A percentile compares a stretch with the other conserved stretches of the same genome.
These are phyloP conservation scores for Tanytarsus gracilentus DNA, from an alignment of 2,888 invertebrate species.

Conservation along the genomic window DNA sequence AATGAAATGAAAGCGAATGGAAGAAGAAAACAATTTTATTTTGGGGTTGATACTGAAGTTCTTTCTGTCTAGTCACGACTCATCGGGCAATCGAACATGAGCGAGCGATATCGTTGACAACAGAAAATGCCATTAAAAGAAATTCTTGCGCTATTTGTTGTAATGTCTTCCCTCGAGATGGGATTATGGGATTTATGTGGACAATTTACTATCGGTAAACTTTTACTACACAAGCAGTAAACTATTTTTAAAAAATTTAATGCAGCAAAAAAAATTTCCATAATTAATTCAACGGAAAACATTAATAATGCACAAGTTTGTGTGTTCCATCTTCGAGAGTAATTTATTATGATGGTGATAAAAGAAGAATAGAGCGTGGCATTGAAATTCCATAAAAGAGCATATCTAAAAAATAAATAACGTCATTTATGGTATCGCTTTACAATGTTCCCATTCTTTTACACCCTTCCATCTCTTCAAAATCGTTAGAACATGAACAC, in stretches of 20 bases:
- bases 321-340: background rate
- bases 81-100: slow-evolving; percentile 8
- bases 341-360: slow-evolving; percentile 26
- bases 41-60: background rate
- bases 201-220: no score
- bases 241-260: no score
- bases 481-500: background rate
- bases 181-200: no score
- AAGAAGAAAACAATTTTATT: slow-evolving; percentile 9
- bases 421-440: slow-evolving; percentile 15
- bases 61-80: background rate
- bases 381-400: background rate
- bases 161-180: no score
- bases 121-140: slow-evolving; percentile 24
- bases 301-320: background rate
- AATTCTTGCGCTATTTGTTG: no score
- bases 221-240: no score
- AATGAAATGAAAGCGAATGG: slow-evolving; percentile 5
- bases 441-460: slow-evolving; percentile 6
- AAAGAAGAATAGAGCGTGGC: background rate
- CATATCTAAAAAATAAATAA: background rate
- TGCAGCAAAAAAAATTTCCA: no score
- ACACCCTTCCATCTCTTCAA: slow-evolving; percentile 13
- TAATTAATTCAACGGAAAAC: no score
- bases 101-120: slow-evolving; percentile 20